Evolutionary conservation across 2,888 invertebrate species (phyloP), one percentile per base, ranked within the genome.

Genomic region (Drosophila merina): DNA sequence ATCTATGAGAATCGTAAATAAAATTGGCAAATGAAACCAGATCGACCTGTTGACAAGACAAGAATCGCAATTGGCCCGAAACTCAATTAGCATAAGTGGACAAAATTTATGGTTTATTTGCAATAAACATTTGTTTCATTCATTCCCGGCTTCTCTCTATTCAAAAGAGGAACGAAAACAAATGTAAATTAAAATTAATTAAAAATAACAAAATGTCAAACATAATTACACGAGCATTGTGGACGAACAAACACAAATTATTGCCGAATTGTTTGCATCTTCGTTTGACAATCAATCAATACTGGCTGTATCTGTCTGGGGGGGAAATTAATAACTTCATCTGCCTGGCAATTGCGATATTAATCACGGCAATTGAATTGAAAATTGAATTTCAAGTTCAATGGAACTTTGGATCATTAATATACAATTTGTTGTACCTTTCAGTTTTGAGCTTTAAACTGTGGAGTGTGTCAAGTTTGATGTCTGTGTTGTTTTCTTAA

Each of bases 1-100:
- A 10, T n/a, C 8, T 36, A 8, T 10, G 25, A 31, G 57, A 63
- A 64, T 50, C 84, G 70, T 77, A 77, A 84, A 74, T 77, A 80
- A 68, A 45, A 57, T 40, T 47, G 33, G 44, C 20, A 48, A 55
- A 42, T 40, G 52, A 72, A 84, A 85, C 79, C 74, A 85, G 80
- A 76, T 74, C 80, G 68, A 57, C 69, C 47, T 48, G 83, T 64
- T 86, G 72, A 73, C 75, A 85, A 71, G 72, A 73, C 75, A 85
- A 71, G 57, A 63, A 69, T 56, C 64, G 75, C 71, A 72, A 75
- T 70, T 72, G 72, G 72, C 67, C 77, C 3, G 59, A 55, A 63
- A 31, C 40, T 50, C 55, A 72, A 89, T 75, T 71, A 75, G 77
- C 76, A 82, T 78, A 75, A 64, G 50, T 47, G 63, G 42, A 14